Percentiles rank a stretch among this genome's conserved stretches.
These are phyloP conservation scores for Tamias sibiricus DNA, from an alignment of 2,113 vertebrate species.

Conservation along the genomic window DNA sequence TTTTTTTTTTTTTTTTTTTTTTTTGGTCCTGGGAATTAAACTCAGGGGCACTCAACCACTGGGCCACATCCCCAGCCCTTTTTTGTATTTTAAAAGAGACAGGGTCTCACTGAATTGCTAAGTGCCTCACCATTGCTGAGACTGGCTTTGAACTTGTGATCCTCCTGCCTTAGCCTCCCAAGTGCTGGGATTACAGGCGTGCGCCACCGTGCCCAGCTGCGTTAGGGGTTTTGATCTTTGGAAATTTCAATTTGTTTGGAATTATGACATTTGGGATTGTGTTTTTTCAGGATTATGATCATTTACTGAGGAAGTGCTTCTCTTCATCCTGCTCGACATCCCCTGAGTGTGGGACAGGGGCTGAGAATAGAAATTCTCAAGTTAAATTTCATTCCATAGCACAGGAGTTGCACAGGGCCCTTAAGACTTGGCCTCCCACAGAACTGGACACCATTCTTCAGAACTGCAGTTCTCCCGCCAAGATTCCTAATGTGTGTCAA, in stretches of 20 bases:
- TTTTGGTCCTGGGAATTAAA: no score
- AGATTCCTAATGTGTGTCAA: not conserved
- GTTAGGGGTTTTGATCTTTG: not conserved
- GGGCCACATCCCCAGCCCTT: no score
- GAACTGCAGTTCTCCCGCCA: not conserved
- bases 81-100: no score
- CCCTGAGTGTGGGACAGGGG: not conserved
- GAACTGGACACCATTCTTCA: not conserved
- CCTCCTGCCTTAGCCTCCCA: no score
- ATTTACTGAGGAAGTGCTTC: no score
- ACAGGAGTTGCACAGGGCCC: not conserved
- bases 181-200: no score
- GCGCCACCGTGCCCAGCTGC: no score
- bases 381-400: not conserved
- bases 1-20: no score
- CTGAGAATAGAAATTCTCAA: not conserved
- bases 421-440: not conserved
- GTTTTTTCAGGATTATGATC: not conserved
- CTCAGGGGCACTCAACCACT: no score
- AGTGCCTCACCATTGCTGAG: no score
- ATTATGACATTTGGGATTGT: not conserved
- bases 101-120: no score
- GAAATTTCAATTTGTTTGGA: not conserved
- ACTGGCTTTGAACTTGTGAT: no score
- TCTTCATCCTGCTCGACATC: not conserved